Base-by-base conservation (phyloP, 2,113 vertebrate genomes). In the Puffinus mauretanicus region DNA sequence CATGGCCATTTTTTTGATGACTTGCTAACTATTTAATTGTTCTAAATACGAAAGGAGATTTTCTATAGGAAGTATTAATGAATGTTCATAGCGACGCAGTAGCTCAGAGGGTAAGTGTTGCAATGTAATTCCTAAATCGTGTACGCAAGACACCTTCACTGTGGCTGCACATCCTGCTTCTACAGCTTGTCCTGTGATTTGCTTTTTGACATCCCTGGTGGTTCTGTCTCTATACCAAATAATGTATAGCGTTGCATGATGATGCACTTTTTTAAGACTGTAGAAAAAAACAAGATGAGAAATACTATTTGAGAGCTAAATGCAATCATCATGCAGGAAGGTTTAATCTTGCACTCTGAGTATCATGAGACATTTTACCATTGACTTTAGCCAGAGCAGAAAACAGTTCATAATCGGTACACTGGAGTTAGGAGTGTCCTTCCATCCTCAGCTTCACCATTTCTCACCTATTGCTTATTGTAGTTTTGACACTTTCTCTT, bases 101-200 rank as follows among this genome's bases (percentile, higher is more conserved):
- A 77, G 55, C 58, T 77, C 29, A 5, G 34, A 76, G 46, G 54
- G 7, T 10, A 47, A 42, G 36, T n/a, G 47, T 64, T 69, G 64
- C 49, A 91, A 84, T 40, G 14, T 44, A 84, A 89, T 75, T 90
- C 65, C 86, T 72, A 40, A 93, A 82, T 8, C 17, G 7, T 3
- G 1, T 11, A 57, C 3, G 2, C 0, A 0, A 18, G 24, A 55
- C 21, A 60, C 81, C 61, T 84, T 64, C 27, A 21, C 76, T 76
- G 44, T 30, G 29, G 51, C 47, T 64, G 15, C 58, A 30, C 1
- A 7, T 76, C 49, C 75, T 88, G 49, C 40, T 84, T 36, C 62
- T 38, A 8, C 1, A 5, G 52, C 49, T 80, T 65, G 34, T 52
- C 29, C 52, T 46, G 30, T 18, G n/a, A 16, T 64, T 78, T 88